Conservation (phyloP, 1,140 invertebrate genomes). For the Drosophila rhopaloa region DNA sequence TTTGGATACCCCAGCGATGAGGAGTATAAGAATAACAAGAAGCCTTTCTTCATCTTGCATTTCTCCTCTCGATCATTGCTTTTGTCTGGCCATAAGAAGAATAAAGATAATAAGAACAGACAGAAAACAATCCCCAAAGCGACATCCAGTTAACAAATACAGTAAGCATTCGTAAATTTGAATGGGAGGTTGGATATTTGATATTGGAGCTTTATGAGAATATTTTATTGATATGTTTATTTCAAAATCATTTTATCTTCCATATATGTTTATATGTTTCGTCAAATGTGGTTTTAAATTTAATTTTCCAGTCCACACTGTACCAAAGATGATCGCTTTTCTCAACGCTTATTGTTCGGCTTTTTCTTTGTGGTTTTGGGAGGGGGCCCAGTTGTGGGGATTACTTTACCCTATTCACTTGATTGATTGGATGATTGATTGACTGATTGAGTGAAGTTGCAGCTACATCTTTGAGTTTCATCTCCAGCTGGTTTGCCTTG, state of each 20-base stretch:
- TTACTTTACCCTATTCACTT: constrained; percentile 35
- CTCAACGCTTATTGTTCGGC: constrained; percentile 22
- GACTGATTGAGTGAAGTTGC: constrained; percentile 33
- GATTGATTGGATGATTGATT: constrained; percentile 43
- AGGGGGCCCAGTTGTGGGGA: constrained; percentile 6
- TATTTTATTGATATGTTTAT: too few relatives aligned
- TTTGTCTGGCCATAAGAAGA: constrained; percentile 14
- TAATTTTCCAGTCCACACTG: background rate
- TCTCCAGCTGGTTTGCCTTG: constrained; percentile 61
- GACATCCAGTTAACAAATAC: constrained; percentile 38
- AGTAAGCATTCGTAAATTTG: constrained; percentile 3
- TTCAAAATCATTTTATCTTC: too few relatives aligned
- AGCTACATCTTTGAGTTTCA: constrained; percentile 20
- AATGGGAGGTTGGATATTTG: background rate
- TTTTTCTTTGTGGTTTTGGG: constrained; percentile 36
- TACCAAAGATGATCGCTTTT: constrained; percentile 3
- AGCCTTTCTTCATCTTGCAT: constrained; percentile 43
- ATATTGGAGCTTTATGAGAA: too few relatives aligned
- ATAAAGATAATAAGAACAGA: constrained; percentile 30
- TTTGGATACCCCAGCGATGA: constrained; percentile 37
- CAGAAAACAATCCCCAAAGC: constrained; percentile 23
- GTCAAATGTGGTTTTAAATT: too few relatives aligned
- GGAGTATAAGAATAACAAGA: constrained; percentile 11
- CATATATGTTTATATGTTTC: too few relatives aligned
- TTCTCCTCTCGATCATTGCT: constrained; percentile 36